phyloP scores from a whole-genome alignment of 2,888 invertebrate genomes.

The Hypolimnas misippus region DNA sequence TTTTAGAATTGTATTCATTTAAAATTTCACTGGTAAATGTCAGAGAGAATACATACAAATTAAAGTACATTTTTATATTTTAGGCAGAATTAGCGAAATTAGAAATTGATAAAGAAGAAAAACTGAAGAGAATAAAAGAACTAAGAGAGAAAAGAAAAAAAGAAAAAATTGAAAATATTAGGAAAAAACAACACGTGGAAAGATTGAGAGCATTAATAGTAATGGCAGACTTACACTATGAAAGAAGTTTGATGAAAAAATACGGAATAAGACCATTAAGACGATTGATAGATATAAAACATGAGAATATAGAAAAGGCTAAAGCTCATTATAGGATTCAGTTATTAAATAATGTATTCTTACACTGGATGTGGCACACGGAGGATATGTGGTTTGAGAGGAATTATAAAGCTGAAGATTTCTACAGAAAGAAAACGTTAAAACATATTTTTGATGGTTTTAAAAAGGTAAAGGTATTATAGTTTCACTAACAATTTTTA shows the following conservation, averaged over 20 bases:
- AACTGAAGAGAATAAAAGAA: conserved; percentile 83
- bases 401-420: conserved; percentile 82
- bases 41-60: background rate
- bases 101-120: conserved; percentile 85
- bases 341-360: conserved; percentile 76
- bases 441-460: conserved; percentile 75
- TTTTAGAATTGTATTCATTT: background rate
- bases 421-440: conserved; percentile 78
- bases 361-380: conserved; percentile 81
- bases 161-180: conserved; percentile 85
- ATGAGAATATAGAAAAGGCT: conserved; percentile 72
- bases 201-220: conserved; percentile 73
- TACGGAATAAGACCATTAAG: conserved; percentile 70
- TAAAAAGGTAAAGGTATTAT: conserved; percentile 63
- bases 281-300: conserved; percentile 62
- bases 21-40: background rate
- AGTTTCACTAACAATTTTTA: too few relatives aligned
- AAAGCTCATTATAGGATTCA: conserved; percentile 73
- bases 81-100: conserved; percentile 79
- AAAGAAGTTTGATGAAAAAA: conserved; percentile 65
- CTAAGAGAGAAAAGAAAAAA: conserved; percentile 85
- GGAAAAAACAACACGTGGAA: conserved; percentile 81
- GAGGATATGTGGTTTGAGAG: conserved; percentile 79
- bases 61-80: background rate
- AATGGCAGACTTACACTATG: conserved; percentile 81